phyloP scores from a whole-genome alignment of 2,113 vertebrate genomes.

The Dromaius novaehollandiae region DNA sequence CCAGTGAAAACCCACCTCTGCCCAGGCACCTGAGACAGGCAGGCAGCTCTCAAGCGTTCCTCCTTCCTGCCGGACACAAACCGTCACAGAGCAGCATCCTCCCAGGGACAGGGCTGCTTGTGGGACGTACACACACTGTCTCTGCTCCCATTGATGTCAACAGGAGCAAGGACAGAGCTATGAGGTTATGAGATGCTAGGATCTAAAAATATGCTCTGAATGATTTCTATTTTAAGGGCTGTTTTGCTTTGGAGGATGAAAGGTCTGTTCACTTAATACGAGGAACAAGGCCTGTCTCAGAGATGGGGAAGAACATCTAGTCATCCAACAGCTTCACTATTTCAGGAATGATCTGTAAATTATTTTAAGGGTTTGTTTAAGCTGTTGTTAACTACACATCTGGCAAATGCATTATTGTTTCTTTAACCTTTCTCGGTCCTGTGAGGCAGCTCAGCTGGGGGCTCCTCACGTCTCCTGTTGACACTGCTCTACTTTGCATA shows the following conservation, averaged over 20 bases:
- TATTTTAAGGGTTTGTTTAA: slow-evolving; percentile 59
- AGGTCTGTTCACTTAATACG: slow-evolving; percentile 56
- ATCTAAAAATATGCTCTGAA: slow-evolving; percentile 55
- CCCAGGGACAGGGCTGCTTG: slow-evolving; percentile 3
- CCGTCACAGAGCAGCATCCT: slow-evolving; percentile 13
- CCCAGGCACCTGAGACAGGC: neutral
- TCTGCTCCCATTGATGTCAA: slow-evolving; percentile 28
- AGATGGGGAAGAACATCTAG: slow-evolving; percentile 53
- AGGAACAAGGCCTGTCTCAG: slow-evolving; percentile 61
- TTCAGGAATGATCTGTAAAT: slow-evolving; percentile 62
- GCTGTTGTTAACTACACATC: slow-evolving; percentile 45
- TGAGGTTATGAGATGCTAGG: slow-evolving; percentile 41
- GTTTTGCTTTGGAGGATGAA: slow-evolving; percentile 65
- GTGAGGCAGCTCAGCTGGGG: neutral
- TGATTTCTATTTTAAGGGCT: slow-evolving; percentile 57
- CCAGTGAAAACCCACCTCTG: neutral
- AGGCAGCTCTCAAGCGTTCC: slow-evolving; percentile 17
- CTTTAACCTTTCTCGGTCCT: slow-evolving; percentile 21
- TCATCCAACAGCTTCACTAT: slow-evolving; percentile 52
- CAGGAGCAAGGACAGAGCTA: slow-evolving; percentile 17
- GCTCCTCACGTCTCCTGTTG: slow-evolving; percentile 27
- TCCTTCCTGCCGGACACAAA: slow-evolving; percentile 31
- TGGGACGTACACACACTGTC: slow-evolving; percentile 18
- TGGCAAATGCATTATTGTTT: slow-evolving; percentile 44
- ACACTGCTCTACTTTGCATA: slow-evolving; percentile 33